Conservation (phyloP, 2,797 vertebrate genomes). For the Mallotus villosus region DNA sequence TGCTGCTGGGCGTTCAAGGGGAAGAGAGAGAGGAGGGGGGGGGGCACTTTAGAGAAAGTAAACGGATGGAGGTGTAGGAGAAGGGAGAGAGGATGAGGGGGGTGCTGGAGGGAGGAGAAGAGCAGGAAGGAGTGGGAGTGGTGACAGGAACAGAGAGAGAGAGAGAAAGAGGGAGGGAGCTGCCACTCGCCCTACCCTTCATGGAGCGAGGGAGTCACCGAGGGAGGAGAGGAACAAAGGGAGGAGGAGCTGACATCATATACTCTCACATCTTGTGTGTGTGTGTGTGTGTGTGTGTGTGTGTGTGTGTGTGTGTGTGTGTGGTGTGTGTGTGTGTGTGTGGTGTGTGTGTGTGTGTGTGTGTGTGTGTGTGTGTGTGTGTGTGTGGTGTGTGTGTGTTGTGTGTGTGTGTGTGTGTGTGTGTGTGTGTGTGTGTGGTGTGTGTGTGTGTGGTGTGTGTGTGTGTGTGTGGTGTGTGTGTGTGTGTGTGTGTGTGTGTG, state of each 20-base stretch:
- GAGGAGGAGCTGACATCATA: conserved; percentile 74
- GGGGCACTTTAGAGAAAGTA: conserved; percentile 44
- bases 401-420: neutral
- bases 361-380: neutral
- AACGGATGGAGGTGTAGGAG: conserved; percentile 29
- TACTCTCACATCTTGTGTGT: conserved; percentile 63
- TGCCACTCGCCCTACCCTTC: conserved; percentile 58
- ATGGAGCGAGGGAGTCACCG: conserved; percentile 28
- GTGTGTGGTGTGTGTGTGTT: too few relatives aligned
- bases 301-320: neutral
- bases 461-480: neutral
- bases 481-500: neutral
- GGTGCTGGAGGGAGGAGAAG: neutral
- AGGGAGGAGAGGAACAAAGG: conserved; percentile 55
- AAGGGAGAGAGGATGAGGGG: conserved; percentile 30
- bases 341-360: neutral
- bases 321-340: neutral
- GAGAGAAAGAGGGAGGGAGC: conserved; percentile 47
- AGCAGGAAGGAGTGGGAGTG: conserved; percentile 31
- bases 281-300: neutral
- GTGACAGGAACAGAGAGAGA: conserved; percentile 54
- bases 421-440: neutral
- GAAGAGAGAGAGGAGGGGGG: conserved; percentile 37
- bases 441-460: too few relatives aligned
- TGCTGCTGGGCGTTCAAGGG: neutral